A percentile compares a stretch with the other conserved stretches of the same genome.
These are phyloP conservation scores for Endomychus coccineus DNA, from an alignment of 2,888 invertebrate genomes.

Conservation along the genomic window DNA sequence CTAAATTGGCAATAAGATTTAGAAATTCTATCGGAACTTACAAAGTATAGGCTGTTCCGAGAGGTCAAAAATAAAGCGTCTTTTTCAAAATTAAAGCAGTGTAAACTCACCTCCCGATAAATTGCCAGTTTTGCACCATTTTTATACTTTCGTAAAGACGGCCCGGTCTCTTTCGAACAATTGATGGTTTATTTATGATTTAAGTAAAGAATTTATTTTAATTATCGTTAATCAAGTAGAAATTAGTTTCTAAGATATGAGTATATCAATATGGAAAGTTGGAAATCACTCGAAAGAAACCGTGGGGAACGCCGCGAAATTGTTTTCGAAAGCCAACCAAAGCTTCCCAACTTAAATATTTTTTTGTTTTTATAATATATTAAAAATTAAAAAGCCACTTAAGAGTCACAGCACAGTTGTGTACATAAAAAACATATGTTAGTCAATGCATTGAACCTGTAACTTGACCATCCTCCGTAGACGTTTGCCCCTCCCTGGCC, in stretches of 20 bases:
- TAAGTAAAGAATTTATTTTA: too few relatives aligned
- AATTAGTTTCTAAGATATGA: too few relatives aligned
- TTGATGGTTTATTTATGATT: too few relatives aligned
- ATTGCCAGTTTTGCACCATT: conserved; percentile 38
- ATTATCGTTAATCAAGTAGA: too few relatives aligned
- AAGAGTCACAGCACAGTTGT: conserved; percentile 52
- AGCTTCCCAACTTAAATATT: conserved; percentile 28
- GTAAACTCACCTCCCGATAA: conserved; percentile 29
- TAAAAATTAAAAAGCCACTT: conserved; percentile 52
- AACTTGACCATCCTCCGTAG: too few relatives aligned
- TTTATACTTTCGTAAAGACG: conserved; percentile 20
- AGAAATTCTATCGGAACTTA: conserved; percentile 43
- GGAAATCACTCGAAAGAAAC: too few relatives aligned
- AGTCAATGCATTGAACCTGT: conserved; percentile 33
- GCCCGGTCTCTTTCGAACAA: too few relatives aligned
- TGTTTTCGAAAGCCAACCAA: conserved; percentile 32
- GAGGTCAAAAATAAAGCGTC: conserved; percentile 38
- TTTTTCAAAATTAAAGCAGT: conserved; percentile 33
- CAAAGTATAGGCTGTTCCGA: conserved; percentile 32
- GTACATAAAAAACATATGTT: conserved; percentile 45
- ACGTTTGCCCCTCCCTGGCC: too few relatives aligned
- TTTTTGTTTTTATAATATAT: conserved; percentile 36
- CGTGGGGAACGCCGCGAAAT: too few relatives aligned
- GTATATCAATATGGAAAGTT: too few relatives aligned
- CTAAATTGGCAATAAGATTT: conserved; percentile 45